Base-by-base conservation (phyloP, 2,888 invertebrate genomes). In the Clistopyga incitator region DNA sequence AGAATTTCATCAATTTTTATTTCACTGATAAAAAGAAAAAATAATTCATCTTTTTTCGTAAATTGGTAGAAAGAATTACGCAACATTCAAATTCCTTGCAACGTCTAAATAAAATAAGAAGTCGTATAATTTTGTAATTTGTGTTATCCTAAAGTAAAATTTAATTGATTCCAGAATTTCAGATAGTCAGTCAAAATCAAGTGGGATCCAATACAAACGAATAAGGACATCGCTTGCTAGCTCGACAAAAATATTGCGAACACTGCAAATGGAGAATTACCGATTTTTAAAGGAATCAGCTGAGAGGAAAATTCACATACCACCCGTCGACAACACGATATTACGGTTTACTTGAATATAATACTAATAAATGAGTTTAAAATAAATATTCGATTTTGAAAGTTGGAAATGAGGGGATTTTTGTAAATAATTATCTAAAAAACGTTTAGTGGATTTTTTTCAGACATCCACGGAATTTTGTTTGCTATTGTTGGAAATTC, bases 301-400 rank as follows among this genome's bases (percentile, higher is more conserved):
- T 11, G 70, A 52, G 23, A 81, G 20, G 29, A 45, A 18, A 25
- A 45, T 65, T 10, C 29, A 54, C 3, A 45, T 71, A 20, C n/a
- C 54, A 10, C 10, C 11, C 13, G 11, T 15, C 8, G 64, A 71
- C 42, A 67, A 67, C 56, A 6, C n/a, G 3, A 38, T 67, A 79
- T 67, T 74, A 67, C 20, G 72, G 79, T 79, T 71, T 15, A n/a
- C 8, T n/a, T 29, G n/a, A 34, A 34, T 38, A 29, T n/a, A 3
- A 34, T 59, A 29, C 29, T 29, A 0, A 8, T 61, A 6, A n/a
- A 61, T 61, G 13, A 4, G 29, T 59, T 15, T 29, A 29, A 29
- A 29, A 4, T 2, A 4, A 4, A 29, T 29, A 3, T 29, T 29
- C 29, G 4, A 4, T 4, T 29, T 1, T 6, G 34, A 8, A 6